Evolutionary conservation across 2,797 vertebrate species (phyloP).

Genomic region (Sus cebifrons): DNA sequence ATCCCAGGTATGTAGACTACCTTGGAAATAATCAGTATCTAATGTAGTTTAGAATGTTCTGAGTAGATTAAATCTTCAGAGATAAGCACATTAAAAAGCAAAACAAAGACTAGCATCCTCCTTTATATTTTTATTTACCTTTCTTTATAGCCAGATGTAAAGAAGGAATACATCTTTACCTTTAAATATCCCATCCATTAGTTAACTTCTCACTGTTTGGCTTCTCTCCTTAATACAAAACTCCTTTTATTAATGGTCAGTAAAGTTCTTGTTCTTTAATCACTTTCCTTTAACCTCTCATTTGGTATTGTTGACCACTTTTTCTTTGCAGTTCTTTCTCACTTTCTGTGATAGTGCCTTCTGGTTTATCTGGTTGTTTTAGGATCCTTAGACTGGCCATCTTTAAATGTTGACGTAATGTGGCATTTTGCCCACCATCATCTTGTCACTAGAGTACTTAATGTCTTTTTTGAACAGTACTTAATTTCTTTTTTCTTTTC

Average conservation of each 20-base stretch:
- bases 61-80: slow-evolving; percentile 50
- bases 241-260: slow-evolving; percentile 23
- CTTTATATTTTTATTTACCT: not conserved
- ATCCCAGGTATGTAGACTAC: slow-evolving; percentile 3
- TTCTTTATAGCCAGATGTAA: not conserved
- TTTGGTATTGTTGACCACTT: not conserved
- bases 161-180: slow-evolving; percentile 16
- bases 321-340: slow-evolving; percentile 46
- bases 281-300: not conserved
- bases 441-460: not conserved
- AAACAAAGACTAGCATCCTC: not conserved
- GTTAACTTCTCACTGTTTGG: not conserved
- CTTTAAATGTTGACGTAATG: slow-evolving; percentile 37
- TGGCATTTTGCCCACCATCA: not conserved
- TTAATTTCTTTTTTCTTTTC: too few relatives aligned
- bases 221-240: slow-evolving; percentile 22
- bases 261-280: slow-evolving; percentile 36
- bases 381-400: not conserved
- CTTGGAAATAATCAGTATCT: slow-evolving; percentile 35
- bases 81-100: slow-evolving; percentile 28
- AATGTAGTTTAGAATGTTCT: slow-evolving; percentile 14
- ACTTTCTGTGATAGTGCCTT: slow-evolving; percentile 8
- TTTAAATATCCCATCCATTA: not conserved
- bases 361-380: slow-evolving; percentile 30
- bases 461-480: too few relatives aligned